A percentile compares a stretch with the other conserved stretches of the same genome.
Conservation (phyloP, 2,888 invertebrate genomes). For the Drosophila percnosoma region DNA sequence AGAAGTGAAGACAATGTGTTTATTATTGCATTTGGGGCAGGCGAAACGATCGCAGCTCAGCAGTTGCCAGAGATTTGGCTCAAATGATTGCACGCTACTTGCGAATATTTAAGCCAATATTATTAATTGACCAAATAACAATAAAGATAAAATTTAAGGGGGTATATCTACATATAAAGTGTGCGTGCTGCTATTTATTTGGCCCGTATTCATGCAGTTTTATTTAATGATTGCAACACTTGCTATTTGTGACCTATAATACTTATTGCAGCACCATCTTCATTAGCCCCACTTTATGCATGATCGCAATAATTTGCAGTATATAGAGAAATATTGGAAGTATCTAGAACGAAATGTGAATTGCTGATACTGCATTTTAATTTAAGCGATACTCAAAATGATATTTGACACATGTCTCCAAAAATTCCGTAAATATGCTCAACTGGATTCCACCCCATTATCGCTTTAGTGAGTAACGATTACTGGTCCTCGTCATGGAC, state of each 20-base stretch:
- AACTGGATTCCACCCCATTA: conserved; percentile 41
- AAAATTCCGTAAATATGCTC: conserved; percentile 39
- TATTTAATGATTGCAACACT: background rate
- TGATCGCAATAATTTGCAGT: background rate
- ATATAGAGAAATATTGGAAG: background rate
- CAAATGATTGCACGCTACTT: conserved; percentile 39
- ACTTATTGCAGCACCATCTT: background rate
- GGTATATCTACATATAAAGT: background rate
- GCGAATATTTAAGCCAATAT: conserved; percentile 39
- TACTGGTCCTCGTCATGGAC: conserved; percentile 38
- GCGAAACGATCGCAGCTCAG: conserved; percentile 16
- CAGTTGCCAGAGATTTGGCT: conserved; percentile 24
- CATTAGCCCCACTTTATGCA: background rate
- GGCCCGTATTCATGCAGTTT: background rate
- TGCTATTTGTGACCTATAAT: background rate
- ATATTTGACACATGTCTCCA: background rate
- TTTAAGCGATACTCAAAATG: background rate
- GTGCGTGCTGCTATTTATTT: background rate
- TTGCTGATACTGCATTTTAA: background rate
- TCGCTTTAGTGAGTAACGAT: conserved; percentile 9
- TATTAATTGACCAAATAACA: conserved; percentile 39
- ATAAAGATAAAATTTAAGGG: background rate
- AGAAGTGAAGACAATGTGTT: conserved; percentile 67
- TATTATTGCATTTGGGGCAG: conserved; percentile 61
- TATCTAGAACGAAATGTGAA: background rate